Evolutionary conservation across 2,797 vertebrate species (phyloP).

Genomic region (Poeciliopsis gracilis): DNA sequence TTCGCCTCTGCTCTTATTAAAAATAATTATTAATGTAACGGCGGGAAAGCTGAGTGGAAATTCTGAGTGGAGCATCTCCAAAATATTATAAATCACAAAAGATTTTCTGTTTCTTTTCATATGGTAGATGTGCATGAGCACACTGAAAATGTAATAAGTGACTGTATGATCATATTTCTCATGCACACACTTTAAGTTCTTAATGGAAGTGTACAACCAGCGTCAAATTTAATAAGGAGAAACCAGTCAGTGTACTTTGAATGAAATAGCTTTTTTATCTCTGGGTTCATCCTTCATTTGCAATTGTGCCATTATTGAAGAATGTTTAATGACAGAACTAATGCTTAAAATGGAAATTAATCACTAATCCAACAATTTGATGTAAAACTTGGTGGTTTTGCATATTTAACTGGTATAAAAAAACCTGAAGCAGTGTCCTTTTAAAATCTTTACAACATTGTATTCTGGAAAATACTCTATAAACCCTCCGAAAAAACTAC

Average conservation of each 20-base stretch:
- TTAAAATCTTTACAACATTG: background rate
- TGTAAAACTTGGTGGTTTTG: too few relatives aligned
- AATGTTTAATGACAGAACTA: background rate
- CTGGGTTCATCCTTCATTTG: background rate
- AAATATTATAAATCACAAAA: background rate
- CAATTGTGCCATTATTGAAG: background rate
- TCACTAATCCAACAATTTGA: too few relatives aligned
- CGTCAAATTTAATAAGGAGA: background rate
- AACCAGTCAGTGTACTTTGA: background rate
- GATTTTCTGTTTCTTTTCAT: background rate
- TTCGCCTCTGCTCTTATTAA: background rate
- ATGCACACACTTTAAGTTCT: background rate
- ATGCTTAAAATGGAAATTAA: background rate
- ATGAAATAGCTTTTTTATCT: background rate
- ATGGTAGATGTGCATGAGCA: background rate
- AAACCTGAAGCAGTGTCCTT: background rate
- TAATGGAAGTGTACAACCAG: background rate
- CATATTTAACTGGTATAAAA: too few relatives aligned
- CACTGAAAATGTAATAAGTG: background rate
- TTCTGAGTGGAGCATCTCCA: background rate
- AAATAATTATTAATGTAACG: background rate
- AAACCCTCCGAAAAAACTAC: background rate
- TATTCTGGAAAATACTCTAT: background rate
- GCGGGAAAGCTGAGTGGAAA: background rate
- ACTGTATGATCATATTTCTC: background rate